Base-by-base conservation (phyloP, 2,888 invertebrate genomes). In the Conus canariensis region DNA sequence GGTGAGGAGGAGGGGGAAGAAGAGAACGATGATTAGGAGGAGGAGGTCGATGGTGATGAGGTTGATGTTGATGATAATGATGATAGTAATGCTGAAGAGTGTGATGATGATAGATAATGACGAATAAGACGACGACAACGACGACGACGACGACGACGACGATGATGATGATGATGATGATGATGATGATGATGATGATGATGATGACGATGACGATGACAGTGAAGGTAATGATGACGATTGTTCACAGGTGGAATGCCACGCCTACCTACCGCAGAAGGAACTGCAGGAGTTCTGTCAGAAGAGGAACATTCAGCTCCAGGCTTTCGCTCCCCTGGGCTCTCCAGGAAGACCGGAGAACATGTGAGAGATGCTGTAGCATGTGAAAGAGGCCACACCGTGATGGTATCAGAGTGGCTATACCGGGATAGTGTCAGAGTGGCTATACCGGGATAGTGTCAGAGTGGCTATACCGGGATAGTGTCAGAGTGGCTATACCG, bases 241-340 rank as follows among this genome's bases (percentile, higher is more conserved):
- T 22, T 22, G 19, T 83, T 7, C 30, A 45, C 85, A 89, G 89
- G 89, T 89, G 85, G 89, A 89, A 58, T 89, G 89, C 64, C 89
- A 93, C 88, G 91, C 91, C 30, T 92, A 92, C 85, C 87, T 91
- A 22, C 91, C 91, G 22, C 92, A 92, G 85, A 85, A 82, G 30
- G 90, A 91, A 30, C 86, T 89, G 4, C 88, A 90, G n/a, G 89
- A 91, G 56, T 92, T 90, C 90, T 92, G 92, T 86, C 56, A 88
- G 58, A 80, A 91, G 74, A 25, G 89, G 12, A 83, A 80, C 9
- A 85, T 92, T 74, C 85, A 59, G 25, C 74, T 92, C 59, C 89
- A 90, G 83, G 92, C 91, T 30, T 93, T 90, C 59, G 88, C 90
- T 16, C 90, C 91, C 16, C 88, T 92, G 30, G 92, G 91, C 7